These are phyloP conservation scores for Hofmannophila pseudospretella DNA, from an alignment of 2,888 invertebrate species.

Conservation along the genomic window DNA sequence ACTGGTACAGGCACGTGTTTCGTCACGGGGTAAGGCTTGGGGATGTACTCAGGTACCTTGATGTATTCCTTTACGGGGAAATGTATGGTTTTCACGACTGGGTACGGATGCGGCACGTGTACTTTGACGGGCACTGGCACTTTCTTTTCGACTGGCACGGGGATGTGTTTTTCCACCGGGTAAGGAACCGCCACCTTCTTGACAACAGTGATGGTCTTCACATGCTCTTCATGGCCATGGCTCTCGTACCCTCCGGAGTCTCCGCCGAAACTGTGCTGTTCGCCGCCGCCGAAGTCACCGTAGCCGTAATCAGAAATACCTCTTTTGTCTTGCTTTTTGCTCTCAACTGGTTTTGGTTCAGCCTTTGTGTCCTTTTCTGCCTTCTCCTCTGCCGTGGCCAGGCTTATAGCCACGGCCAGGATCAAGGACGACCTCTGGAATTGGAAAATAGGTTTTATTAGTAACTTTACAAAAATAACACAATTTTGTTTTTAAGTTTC, in stretches of 20 bases:
- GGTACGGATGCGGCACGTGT: slow-evolving; percentile 83
- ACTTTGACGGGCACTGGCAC: slow-evolving; percentile 83
- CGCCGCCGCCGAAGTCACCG: slow-evolving; percentile 36
- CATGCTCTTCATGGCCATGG: slow-evolving; percentile 66
- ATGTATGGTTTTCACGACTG: slow-evolving; percentile 82
- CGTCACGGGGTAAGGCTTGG: slow-evolving; percentile 82
- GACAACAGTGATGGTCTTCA: slow-evolving; percentile 81
- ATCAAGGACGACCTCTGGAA: slow-evolving; percentile 68
- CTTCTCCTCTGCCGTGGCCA: slow-evolving; percentile 77
- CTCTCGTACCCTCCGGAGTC: slow-evolving; percentile 20
- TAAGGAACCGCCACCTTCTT: slow-evolving; percentile 86
- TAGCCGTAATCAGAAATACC: slow-evolving; percentile 68
- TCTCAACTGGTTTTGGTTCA: slow-evolving; percentile 57
- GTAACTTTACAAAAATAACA: not conserved
- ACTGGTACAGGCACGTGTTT: slow-evolving; percentile 82
- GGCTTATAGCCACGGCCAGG: slow-evolving; percentile 75
- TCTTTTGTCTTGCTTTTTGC: slow-evolving; percentile 77
- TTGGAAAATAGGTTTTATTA: slow-evolving; percentile 15
- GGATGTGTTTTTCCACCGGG: slow-evolving; percentile 84
- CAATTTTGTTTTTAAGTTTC: too few species aligned
- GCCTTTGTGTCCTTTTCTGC: slow-evolving; percentile 66
- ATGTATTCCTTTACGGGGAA: slow-evolving; percentile 81
- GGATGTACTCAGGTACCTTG: slow-evolving; percentile 82
- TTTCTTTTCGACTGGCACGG: slow-evolving; percentile 82
- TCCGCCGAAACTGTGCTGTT: slow-evolving; percentile 18